phyloP scores from a whole-genome alignment of 2,113 vertebrate genomes.

The Delphinus delphis region DNA sequence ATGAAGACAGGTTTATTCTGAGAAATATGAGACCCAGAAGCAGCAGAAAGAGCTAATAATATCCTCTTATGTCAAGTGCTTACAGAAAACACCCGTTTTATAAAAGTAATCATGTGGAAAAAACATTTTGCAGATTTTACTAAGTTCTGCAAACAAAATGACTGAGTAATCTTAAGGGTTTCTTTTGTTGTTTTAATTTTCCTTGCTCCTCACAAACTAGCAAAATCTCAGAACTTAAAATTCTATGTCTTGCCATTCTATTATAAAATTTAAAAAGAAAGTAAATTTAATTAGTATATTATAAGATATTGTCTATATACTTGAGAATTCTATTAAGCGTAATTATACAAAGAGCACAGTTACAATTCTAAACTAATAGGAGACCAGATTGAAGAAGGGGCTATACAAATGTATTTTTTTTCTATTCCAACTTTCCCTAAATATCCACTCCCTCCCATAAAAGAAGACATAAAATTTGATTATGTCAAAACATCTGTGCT shows the following conservation, averaged over 20 bases:
- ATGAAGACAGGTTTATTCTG: constrained; percentile 51
- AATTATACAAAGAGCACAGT: background rate
- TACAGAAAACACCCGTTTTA: constrained; percentile 22
- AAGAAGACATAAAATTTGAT: background rate
- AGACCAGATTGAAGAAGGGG: background rate
- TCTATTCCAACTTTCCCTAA: background rate
- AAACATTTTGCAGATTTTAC: constrained; percentile 20
- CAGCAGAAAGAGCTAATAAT: constrained; percentile 50
- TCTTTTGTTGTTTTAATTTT: constrained; percentile 7
- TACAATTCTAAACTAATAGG: background rate
- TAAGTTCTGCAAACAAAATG: constrained; percentile 11
- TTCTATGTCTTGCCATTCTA: background rate
- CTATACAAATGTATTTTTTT: background rate
- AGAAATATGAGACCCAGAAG: constrained; percentile 9
- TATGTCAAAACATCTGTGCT: background rate
- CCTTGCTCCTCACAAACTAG: background rate
- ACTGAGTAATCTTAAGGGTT: background rate
- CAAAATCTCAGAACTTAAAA: constrained; percentile 22
- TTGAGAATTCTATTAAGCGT: background rate
- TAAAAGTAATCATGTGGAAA: constrained; percentile 26
- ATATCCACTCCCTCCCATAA: background rate
- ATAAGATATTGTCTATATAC: background rate
- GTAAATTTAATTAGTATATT: background rate
- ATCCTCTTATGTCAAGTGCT: background rate
- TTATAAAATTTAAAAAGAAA: constrained; percentile 32